Evolutionary conservation across 1,140 invertebrate genomes (phyloP), one percentile per base, ranked within the genome.

Genomic region (Amphibalanus amphitrite): DNA sequence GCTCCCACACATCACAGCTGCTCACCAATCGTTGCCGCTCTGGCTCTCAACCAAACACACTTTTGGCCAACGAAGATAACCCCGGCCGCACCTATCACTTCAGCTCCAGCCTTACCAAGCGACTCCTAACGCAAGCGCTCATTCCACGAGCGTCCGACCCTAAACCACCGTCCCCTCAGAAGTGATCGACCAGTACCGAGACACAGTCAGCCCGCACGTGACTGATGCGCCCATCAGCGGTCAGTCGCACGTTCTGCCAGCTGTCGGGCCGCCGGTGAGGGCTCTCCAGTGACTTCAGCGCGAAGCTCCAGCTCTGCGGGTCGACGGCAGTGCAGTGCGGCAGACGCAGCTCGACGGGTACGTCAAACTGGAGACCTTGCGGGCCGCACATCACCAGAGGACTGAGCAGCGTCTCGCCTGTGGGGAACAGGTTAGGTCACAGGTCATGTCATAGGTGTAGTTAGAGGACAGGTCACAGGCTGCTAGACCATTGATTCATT

Each of bases 321-420:
- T 82, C 82, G 23, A 78, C 76, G 13, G 75, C 79, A 70, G 82
- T 81, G 75, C 80, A 82, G 75, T 85, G 84, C 23, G 85, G 85
- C 33, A 87, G 79, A 40, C 81, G 77, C 30, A 97, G 83, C 77
- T 94, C 92, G 74, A 97, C 91, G 28, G 93, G 91, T 76, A 87
- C 86, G 33, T 87, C 80, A 81, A 97, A 97, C 79, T 89, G 86
- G 71, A 94, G 85, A 71, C 93, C 93, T 82, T 92, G 90, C 20
- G 94, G 94, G 70, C 94, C 94, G 83, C 93, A 96, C 89, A 96
- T 93, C 75, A 96, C 92, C 74, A 96, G 83, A 67, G 94, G 94
- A 77, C 91, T 93, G 70, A 95, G 83, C 81, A 95, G 86, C 65
- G 90, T 90, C 85, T 95, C 92, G 87, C 92, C 93, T 94, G 79